A percentile compares a stretch with the other conserved stretches of the same genome.
These are phyloP conservation scores for Tenualosa ilisha DNA, from an alignment of 2,797 vertebrate genomes.

Conservation along the genomic window DNA sequence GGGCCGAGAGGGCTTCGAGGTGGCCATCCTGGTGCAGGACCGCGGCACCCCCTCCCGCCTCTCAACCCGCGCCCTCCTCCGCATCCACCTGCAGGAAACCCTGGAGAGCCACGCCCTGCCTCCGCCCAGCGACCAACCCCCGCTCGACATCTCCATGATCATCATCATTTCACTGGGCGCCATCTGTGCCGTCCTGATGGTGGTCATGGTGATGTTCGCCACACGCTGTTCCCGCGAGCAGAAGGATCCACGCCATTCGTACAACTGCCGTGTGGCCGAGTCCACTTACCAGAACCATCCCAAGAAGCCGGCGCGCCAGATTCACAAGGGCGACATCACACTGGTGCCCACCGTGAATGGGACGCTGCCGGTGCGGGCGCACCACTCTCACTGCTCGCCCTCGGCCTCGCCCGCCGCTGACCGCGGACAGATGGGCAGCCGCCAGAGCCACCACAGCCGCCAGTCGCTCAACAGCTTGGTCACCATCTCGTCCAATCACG, in stretches of 20 bases:
- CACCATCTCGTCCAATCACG: conserved; percentile 95
- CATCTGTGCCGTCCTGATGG: conserved; percentile 86
- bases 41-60: conserved; percentile 83
- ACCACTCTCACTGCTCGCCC: conserved; percentile 80
- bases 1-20: conserved; percentile 79
- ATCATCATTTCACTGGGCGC: conserved; percentile 93
- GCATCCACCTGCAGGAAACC: conserved; percentile 76
- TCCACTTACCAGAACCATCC: conserved; percentile 96
- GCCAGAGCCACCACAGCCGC: conserved; percentile 93
- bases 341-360: conserved; percentile 92
- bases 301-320: conserved; percentile 92
- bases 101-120: conserved; percentile 78
- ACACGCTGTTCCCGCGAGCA: conserved; percentile 90
- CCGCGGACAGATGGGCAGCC: conserved; percentile 85
- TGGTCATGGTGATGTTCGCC: conserved; percentile 94
- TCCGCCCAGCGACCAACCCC: conserved; percentile 73
- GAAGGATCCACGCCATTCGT: conserved; percentile 89
- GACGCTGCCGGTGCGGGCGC: conserved; percentile 88
- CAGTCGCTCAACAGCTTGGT: conserved; percentile 97
- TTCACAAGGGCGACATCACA: conserved; percentile 97
- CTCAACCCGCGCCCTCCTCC: conserved; percentile 82
- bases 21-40: conserved; percentile 88
- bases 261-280: conserved; percentile 93
- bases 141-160: conserved; percentile 89
- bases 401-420: conserved; percentile 87